Conservation (phyloP, 2,888 invertebrate genomes). For the Hemistola chrysoprasaria region DNA sequence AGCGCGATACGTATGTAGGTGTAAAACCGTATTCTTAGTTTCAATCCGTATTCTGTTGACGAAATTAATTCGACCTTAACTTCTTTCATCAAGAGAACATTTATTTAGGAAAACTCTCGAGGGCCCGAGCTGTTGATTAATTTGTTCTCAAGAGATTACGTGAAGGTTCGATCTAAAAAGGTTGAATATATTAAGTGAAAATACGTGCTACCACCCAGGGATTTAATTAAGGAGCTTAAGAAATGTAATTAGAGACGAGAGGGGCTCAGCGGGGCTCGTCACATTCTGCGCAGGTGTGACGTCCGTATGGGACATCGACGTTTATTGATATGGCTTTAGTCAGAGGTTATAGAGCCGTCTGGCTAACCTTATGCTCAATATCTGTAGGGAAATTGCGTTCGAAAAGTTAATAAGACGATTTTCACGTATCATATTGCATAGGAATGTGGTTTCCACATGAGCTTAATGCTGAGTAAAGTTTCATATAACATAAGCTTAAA, state of each 20-base stretch:
- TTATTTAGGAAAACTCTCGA: too few relatives aligned
- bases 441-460: background rate
- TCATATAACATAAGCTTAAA: too few relatives aligned
- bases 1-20: slow-evolving; percentile 1
- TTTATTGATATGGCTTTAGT: slow-evolving; percentile 17
- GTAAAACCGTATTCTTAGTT: background rate
- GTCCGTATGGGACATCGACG: slow-evolving; percentile 12
- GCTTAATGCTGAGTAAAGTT: background rate
- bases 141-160: slow-evolving; percentile 22
- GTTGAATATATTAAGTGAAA: slow-evolving; percentile 39
- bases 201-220: slow-evolving; percentile 40
- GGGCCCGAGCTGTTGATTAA: slow-evolving; percentile 2
- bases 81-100: too few relatives aligned
- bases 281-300: slow-evolving; percentile 20
- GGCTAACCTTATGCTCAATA: background rate
- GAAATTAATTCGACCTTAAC: too few relatives aligned
- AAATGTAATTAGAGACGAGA: slow-evolving; percentile 50
- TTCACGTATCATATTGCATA: background rate
- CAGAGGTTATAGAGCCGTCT: slow-evolving; percentile 1
- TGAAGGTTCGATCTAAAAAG: slow-evolving; percentile 26
- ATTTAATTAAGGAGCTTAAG: slow-evolving; percentile 58
- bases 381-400: background rate
- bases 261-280: slow-evolving; percentile 24
- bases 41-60: too few relatives aligned
- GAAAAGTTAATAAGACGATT: slow-evolving; percentile 1